These are phyloP conservation scores for Pseudomyrmex concolor DNA, from an alignment of 1,140 invertebrate species.

Conservation along the genomic window DNA sequence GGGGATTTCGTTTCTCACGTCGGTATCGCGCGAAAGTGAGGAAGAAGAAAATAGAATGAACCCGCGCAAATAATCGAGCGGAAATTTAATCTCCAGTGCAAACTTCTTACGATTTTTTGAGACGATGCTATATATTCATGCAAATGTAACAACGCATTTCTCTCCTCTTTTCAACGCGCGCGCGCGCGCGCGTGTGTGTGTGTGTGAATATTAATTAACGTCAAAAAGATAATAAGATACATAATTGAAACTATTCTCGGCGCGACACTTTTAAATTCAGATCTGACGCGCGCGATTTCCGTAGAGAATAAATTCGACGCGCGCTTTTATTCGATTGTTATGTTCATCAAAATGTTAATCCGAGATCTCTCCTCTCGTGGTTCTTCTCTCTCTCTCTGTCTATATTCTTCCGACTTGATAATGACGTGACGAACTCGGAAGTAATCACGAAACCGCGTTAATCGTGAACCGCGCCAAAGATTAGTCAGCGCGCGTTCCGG, in stretches of 20 bases:
- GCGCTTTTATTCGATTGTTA: slow-evolving; percentile 28
- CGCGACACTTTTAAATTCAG: slow-evolving; percentile 4
- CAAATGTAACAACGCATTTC: not conserved
- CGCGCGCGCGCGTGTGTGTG: too few relatives aligned
- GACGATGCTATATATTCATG: not conserved
- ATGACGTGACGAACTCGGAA: slow-evolving; percentile 65
- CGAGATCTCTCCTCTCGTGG: slow-evolving; percentile 12
- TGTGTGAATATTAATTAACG: not conserved
- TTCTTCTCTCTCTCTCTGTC: slow-evolving; percentile 24
- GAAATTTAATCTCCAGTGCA: not conserved
- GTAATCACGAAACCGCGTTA: slow-evolving; percentile 70
- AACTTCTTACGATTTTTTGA: not conserved
- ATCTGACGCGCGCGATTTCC: not conserved
- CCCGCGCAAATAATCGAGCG: not conserved
- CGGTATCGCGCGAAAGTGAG: not conserved
- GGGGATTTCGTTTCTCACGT: not conserved
- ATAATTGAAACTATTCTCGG: slow-evolving; percentile 9
- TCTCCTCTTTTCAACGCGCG: not conserved
- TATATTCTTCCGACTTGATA: slow-evolving; percentile 59
- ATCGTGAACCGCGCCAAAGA: slow-evolving; percentile 64
- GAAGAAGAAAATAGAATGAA: not conserved
- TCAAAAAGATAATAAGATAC: not conserved
- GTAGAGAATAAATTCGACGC: not conserved
- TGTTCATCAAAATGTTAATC: slow-evolving; percentile 63
- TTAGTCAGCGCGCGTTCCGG: slow-evolving; percentile 64